A percentile compares a stretch with the other conserved stretches of the same genome.
phyloP scores from a whole-genome alignment of 2,888 invertebrate genomes.

The Pollenia amentaria region DNA sequence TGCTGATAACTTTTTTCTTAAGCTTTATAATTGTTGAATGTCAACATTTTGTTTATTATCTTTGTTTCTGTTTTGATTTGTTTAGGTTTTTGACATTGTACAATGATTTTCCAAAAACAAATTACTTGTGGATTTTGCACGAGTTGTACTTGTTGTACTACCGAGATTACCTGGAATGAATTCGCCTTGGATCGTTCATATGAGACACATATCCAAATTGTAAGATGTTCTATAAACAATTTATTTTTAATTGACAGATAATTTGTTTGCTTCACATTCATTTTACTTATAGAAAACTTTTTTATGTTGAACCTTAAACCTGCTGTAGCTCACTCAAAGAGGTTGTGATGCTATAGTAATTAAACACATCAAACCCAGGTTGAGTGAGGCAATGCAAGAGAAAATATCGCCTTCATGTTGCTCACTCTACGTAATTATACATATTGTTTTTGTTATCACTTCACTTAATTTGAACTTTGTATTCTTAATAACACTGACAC shows the following conservation, averaged over 20 bases:
- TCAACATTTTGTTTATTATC: too few relatives aligned
- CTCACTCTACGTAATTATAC: neutral
- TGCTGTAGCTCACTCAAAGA: slow-evolving; percentile 75
- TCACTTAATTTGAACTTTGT: slow-evolving; percentile 30
- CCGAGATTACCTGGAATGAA: too few relatives aligned
- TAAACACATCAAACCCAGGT: slow-evolving; percentile 75
- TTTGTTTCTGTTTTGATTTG: too few relatives aligned
- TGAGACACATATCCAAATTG: too few relatives aligned
- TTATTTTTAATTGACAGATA: neutral
- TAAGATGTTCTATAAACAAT: too few relatives aligned
- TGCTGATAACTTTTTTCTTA: too few relatives aligned
- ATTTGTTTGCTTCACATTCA: neutral
- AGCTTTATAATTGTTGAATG: too few relatives aligned
- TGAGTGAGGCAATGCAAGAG: slow-evolving; percentile 74
- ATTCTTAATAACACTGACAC: slow-evolving; percentile 28
- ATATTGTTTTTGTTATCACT: slow-evolving; percentile 10
- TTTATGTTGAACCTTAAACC: slow-evolving; percentile 64
- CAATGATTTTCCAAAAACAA: too few relatives aligned
- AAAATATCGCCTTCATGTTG: slow-evolving; percentile 30
- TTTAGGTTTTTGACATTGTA: too few relatives aligned
- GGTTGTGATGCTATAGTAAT: slow-evolving; percentile 74
- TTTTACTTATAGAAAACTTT: neutral
- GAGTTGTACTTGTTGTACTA: too few relatives aligned
- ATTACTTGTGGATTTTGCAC: too few relatives aligned
- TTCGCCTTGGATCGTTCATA: too few relatives aligned